Evolutionary conservation across 2,888 invertebrate species (phyloP).

Genomic region (Antheraea yamamai): DNA sequence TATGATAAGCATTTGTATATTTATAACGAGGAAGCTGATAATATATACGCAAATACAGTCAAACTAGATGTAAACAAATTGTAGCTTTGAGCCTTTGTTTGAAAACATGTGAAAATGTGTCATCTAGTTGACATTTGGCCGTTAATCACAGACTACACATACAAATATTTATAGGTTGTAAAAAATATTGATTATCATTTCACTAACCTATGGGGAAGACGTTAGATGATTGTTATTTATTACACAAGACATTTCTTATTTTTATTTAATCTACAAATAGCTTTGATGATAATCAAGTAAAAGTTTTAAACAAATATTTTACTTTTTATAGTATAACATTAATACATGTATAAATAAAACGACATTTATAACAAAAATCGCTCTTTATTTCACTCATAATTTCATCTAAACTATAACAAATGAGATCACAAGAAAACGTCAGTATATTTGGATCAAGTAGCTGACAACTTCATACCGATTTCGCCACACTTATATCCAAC

Average conservation of each 20-base stretch:
- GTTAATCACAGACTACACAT: background rate
- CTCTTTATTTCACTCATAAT: constrained; percentile 23
- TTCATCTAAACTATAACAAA: constrained; percentile 17
- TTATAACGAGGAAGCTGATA: background rate
- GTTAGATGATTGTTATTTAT: too few relatives aligned
- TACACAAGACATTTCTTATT: too few relatives aligned
- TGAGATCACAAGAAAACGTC: constrained; percentile 26
- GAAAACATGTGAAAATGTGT: background rate
- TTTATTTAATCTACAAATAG: too few relatives aligned
- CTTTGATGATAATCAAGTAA: too few relatives aligned
- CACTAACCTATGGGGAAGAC: too few relatives aligned
- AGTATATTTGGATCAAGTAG: constrained; percentile 44
- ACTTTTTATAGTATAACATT: too few relatives aligned
- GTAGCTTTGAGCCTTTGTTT: background rate
- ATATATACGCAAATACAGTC: too few relatives aligned
- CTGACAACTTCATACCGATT: constrained; percentile 65
- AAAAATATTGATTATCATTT: too few relatives aligned
- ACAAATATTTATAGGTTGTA: too few relatives aligned
- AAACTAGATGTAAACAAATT: background rate
- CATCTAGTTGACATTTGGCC: background rate
- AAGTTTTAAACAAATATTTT: too few relatives aligned
- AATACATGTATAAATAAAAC: too few relatives aligned
- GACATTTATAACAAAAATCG: background rate
- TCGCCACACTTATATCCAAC: constrained; percentile 72
- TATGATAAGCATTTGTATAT: constrained; percentile 6